phyloP scores from a whole-genome alignment of 1,140 invertebrate genomes.

The Calephelis nemesis region DNA sequence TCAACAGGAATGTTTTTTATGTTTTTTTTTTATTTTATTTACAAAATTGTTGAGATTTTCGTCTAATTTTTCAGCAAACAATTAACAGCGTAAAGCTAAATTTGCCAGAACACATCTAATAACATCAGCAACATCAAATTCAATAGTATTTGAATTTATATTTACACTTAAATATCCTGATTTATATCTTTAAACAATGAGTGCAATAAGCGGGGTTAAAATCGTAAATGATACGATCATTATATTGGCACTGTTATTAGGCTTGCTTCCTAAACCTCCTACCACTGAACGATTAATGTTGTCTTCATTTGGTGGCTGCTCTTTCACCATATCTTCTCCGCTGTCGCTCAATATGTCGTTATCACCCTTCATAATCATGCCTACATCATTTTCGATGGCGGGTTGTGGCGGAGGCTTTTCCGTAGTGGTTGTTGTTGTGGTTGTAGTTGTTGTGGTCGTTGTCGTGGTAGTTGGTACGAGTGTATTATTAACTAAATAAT shows the following conservation, averaged over 20 bases:
- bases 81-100: constrained; percentile 64
- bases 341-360: constrained; percentile 63
- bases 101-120: constrained; percentile 47
- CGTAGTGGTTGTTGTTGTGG: constrained; percentile 81
- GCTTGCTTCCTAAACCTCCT: constrained; percentile 58
- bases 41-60: constrained; percentile 46
- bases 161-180: constrained; percentile 55
- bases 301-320: constrained; percentile 60
- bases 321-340: constrained; percentile 54
- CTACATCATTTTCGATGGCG: constrained; percentile 60
- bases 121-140: constrained; percentile 56
- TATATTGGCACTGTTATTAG: constrained; percentile 41
- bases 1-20: constrained; percentile 67
- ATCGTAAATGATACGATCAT: constrained; percentile 42
- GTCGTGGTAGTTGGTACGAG: constrained; percentile 88
- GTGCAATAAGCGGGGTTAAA: constrained; percentile 48
- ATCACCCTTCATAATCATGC: constrained; percentile 58
- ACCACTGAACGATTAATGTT: constrained; percentile 63
- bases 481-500: constrained; percentile 86
- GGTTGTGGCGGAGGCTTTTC: constrained; percentile 75
- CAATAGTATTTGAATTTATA: constrained; percentile 47
- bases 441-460: constrained; percentile 85
- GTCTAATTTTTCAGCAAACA: constrained; percentile 36
- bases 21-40: constrained; percentile 49
- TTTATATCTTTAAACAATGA: constrained; percentile 52